A percentile compares a stretch with the other conserved stretches of the same genome.
phyloP scores from a whole-genome alignment of 1,140 invertebrate species.

The Drosophila mayri region DNA sequence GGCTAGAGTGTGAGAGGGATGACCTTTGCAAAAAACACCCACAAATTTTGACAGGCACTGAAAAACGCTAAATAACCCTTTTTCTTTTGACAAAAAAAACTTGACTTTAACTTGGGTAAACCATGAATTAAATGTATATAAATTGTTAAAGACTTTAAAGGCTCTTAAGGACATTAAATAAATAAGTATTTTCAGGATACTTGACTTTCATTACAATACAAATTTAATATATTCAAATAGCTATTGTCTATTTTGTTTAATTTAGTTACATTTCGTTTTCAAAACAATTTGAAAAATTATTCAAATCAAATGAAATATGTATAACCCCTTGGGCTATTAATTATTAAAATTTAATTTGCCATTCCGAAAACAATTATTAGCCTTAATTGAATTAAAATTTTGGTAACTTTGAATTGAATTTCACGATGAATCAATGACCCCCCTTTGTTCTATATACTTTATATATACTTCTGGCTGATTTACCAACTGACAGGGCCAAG shows the following conservation, averaged over 20 bases:
- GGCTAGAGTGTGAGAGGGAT: not conserved
- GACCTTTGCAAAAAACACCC: no score
- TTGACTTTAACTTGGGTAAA: no score
- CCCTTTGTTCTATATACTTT: not conserved
- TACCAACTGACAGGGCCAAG: constrained; percentile 19
- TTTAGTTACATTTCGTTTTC: no score
- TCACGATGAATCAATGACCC: no score
- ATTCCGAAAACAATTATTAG: not conserved
- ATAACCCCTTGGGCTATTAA: not conserved
- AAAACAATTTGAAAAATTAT: not conserved
- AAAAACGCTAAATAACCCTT: not conserved
- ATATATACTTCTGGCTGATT: constrained; percentile 9
- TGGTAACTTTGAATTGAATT: not conserved
- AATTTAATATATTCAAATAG: no score
- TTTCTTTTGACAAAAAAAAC: no score
- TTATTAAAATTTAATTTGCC: not conserved
- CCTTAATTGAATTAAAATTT: not conserved
- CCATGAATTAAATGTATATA: not conserved
- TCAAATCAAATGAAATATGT: not conserved
- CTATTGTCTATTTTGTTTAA: no score
- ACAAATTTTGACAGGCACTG: not conserved
- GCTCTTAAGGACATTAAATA: no score
- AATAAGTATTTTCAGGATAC: no score
- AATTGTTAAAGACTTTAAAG: not conserved
- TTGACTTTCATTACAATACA: no score